Base-by-base conservation (phyloP, 1,140 invertebrate genomes). In the Adoxophyes honmai region DNA sequence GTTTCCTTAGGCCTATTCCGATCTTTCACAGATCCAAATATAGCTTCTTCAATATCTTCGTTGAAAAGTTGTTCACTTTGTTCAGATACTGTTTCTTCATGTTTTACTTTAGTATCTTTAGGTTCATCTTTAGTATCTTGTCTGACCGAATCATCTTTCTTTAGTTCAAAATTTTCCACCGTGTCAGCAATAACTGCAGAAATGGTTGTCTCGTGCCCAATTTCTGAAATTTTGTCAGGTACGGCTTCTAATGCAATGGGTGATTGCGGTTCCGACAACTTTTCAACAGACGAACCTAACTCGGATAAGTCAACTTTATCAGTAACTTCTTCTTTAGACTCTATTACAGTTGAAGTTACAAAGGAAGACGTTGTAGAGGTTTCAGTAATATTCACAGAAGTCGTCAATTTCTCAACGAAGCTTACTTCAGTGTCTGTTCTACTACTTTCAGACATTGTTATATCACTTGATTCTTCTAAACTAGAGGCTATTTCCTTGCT, bases 21-120 rank as follows among this genome's bases (percentile, higher is more conserved):
- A 60, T 89, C 73, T 78, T 89, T 81, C 13, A 90, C 82, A 10
- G 88, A 90, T 42, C 89, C 89, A 70, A 89, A 90, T 58, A 90
- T 89, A 21, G 68, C 86, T 72, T 82, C 71, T 67, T 88, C 83
- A 15, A 89, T 52, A 54, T 28, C 44, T 34, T 58, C 66, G 52
- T 53, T 34, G 54, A 11, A 18, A 15, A 61, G 28, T 55, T 55
- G 48, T 57, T 36, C 13, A 34, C 48, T 52, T 52, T 6, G 21
- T 28, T 3, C 21, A 33, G 21, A 52, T 28, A 33, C 38, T 8
- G 39, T 48, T 48, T 21, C 33, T 10, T 52, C 51, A 9, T 52
- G 51, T 35, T 9, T 14, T 28, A 13, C 34, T 52, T 35, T 11
- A 14, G 33, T 11, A 34, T 11, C 13, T 8, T 28, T 18, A 48